phyloP scores from a whole-genome alignment of 2,888 invertebrate genomes.

The Apeira syringaria region DNA sequence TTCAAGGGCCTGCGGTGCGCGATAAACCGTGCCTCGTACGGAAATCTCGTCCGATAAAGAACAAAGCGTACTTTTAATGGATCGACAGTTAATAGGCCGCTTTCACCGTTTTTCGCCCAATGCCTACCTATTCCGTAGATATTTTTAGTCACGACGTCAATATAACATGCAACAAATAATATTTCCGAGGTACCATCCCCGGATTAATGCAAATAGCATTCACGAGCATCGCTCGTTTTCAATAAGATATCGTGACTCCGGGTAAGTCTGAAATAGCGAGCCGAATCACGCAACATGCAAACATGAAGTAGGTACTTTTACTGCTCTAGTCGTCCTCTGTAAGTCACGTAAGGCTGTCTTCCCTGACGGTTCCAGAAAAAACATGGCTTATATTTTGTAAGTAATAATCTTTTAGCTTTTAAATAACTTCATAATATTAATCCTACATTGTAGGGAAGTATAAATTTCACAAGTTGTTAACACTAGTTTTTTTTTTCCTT shows the following conservation, averaged over 20 bases:
- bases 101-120: constrained; percentile 19
- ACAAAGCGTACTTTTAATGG: constrained; percentile 15
- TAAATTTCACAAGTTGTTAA: no score
- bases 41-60: constrained; percentile 31
- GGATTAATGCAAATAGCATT: constrained; percentile 50
- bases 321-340: constrained; percentile 62
- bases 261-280: constrained; percentile 62
- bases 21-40: constrained; percentile 63
- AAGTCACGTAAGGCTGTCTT: constrained; percentile 60
- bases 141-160: constrained; percentile 35
- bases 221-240: constrained; percentile 36
- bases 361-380: constrained; percentile 24
- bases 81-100: constrained; percentile 6
- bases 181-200: constrained; percentile 37
- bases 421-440: no score
- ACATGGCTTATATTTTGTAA: constrained; percentile 30
- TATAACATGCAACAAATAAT: constrained; percentile 37
- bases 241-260: constrained; percentile 72
- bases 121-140: constrained; percentile 26
- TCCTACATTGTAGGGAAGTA: no score
- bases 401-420: no score
- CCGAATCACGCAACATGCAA: constrained; percentile 69
- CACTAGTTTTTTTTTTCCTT: no score
- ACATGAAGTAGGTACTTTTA: constrained; percentile 51
- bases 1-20: constrained; percentile 38